Evolutionary conservation across 2,888 invertebrate genomes (phyloP).

Genomic region (Hyposoter didymator): DNA sequence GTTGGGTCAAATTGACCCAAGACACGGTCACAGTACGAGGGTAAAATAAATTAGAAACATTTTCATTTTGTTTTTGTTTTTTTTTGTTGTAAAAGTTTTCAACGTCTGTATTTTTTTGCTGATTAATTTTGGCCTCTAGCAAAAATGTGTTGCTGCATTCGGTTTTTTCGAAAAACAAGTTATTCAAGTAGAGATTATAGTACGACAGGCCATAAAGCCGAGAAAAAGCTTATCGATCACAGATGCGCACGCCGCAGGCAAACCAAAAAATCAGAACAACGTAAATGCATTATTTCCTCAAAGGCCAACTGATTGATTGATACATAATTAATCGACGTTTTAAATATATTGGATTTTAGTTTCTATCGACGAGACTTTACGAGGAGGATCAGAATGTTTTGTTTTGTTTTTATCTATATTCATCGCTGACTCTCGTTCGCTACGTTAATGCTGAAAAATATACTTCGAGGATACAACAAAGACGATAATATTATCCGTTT

Average conservation of each 20-base stretch:
- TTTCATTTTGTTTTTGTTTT: neutral
- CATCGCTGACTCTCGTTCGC: conserved; percentile 10
- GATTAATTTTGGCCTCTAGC: conserved; percentile 19
- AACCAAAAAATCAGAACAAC: conserved; percentile 42
- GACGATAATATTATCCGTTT: conserved; percentile 31
- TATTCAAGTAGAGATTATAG: conserved; percentile 10
- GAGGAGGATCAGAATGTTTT: conserved; percentile 18
- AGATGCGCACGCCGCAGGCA: conserved; percentile 48
- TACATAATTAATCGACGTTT: conserved; percentile 18
- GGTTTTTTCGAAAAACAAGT: conserved; percentile 6
- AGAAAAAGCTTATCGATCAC: conserved; percentile 52
- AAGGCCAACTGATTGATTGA: conserved; percentile 2
- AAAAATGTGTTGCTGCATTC: neutral
- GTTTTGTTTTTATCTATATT: conserved; percentile 4
- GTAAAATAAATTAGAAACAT: conserved; percentile 5
- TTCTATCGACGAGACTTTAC: conserved; percentile 9
- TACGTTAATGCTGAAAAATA: conserved; percentile 35
- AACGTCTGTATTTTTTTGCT: conserved; percentile 46
- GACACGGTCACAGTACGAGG: too few relatives aligned
- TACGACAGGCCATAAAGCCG: conserved; percentile 30
- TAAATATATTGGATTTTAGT: conserved; percentile 28
- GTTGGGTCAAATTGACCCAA: neutral
- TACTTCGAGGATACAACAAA: conserved; percentile 18
- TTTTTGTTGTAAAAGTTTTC: conserved; percentile 42
- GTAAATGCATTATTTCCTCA: conserved; percentile 50